A percentile compares a stretch with the other conserved stretches of the same genome.
These are phyloP conservation scores for Prosapia bicincta DNA, from an alignment of 2,888 invertebrate genomes.

Conservation along the genomic window DNA sequence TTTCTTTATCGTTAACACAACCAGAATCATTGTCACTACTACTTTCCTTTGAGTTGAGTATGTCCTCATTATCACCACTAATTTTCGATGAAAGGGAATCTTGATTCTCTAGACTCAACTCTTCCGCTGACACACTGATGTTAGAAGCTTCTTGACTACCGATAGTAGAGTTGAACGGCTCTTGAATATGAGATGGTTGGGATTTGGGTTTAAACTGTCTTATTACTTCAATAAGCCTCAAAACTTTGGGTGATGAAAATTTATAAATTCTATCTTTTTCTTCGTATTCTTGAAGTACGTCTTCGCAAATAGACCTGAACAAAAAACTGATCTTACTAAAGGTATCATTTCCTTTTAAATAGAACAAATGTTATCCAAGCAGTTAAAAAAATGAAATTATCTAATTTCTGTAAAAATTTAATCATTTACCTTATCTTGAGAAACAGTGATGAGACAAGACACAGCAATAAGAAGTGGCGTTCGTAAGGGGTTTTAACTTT, in stretches of 20 bases:
- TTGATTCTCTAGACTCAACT: not conserved
- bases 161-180: not conserved
- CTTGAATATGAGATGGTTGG: not conserved
- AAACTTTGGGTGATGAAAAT: conserved; percentile 79
- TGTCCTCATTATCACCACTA: conserved; percentile 20
- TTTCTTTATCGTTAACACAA: not conserved
- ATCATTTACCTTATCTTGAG: conserved; percentile 64
- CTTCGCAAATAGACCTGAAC: conserved; percentile 65
- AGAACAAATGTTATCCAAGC: no score
- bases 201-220: conserved; percentile 58
- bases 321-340: conserved; percentile 17
- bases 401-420: no score
- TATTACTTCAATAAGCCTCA: conserved; percentile 71
- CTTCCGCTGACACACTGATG: not conserved
- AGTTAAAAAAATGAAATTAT: no score
- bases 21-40: not conserved
- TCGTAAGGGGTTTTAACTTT: conserved; percentile 89
- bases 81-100: conserved; percentile 16
- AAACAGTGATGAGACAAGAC: conserved; percentile 71
- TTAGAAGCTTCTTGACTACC: not conserved
- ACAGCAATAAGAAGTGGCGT: conserved; percentile 78
- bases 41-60: not conserved
- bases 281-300: conserved; percentile 57
- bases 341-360: no score
- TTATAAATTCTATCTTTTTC: conserved; percentile 68